Base-by-base conservation (phyloP, 2,797 vertebrate genomes). In the Mormyrus proboscirostris region DNA sequence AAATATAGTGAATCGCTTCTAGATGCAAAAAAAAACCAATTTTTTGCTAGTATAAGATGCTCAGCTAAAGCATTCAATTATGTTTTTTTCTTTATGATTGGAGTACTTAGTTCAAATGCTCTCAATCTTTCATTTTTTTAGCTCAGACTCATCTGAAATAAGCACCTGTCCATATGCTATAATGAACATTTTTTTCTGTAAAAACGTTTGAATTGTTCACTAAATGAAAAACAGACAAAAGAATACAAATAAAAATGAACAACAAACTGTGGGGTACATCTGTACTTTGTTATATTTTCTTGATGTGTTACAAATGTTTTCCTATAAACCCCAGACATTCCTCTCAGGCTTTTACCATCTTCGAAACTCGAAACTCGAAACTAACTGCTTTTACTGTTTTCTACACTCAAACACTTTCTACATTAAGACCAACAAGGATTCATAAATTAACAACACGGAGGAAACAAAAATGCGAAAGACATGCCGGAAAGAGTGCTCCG, bases 241-340 rank as follows among this genome's bases (percentile, higher is more conserved):
- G 29, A 38, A 38, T 73, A 38, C 69, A 38, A 73, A 73, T 73
- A 41, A 85, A 49, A 85, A 49, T 10, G 82, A 49, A 85, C 82
- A 49, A 49, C 47, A 49, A 25, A 47, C 47, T 85, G 22, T 22
- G 25, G 10, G n/a, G 47, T 29, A 85, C 49, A 47, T 49, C 82
- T 25, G 47, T 25, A 51, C 82, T 85, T 51, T 85, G 44, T 85
- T 85, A 49, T 49, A 49, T 85, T 49, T 85, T 29, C 82, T 82
- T 47, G 41, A 47, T 82, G 76, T 47, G 38, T 82, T 82, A 82
- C 76, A 82, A 82, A 82, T 82, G 76, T 82, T 82, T 82, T 44
- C 38, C 19, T n/a, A 41, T 8, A 47, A 82, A 19, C 19, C 76
- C 8, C 41, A 82, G 41, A 41, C 76, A n/a, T 82, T 79, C 73